Base-by-base conservation (phyloP, 1,140 invertebrate genomes). In the Listronotus bonariensis region DNA sequence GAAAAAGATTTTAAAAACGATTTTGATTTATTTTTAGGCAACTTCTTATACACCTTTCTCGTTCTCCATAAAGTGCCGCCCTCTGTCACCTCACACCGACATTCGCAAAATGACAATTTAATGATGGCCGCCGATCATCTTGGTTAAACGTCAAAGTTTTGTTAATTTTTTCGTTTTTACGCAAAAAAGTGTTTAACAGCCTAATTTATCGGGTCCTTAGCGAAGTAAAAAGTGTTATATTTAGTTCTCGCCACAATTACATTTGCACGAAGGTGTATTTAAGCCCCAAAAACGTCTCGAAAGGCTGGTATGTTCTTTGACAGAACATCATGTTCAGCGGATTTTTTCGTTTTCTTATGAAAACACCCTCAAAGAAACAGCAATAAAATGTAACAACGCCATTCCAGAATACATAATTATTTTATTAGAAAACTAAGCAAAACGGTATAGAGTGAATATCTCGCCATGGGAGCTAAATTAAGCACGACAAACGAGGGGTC, bases 391-490 rank as follows among this genome's bases (percentile, higher is more conserved):
- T 65, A 57, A 49, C 45, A 65, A 57, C 57, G 26, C 34, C 34
- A 55, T 41, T 57, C 51, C 20, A 20, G 9, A 65, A 36, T 36
- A 36, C 4, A 12, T 55, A 14, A 40, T 36, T 11, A 31, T 42
- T 6, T 36, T 58, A 14, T 6, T 58, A 31, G 34, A 48, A 58
- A 15, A 36, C 20, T 56, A 56, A 43, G 18, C 41, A 5, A 34
- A n/a, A 52, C 17, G 10, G 38, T 55, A 5, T 20, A 15, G 14
- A 42, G 40, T 15, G 10, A 14, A 20, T 46, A 32, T 52, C 41
- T 53, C 51, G 46, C 41, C 40, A 92, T 92, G 91, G 91, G 90
- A 82, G 90, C 89, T 79, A 92, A 92, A 82, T 85, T 90, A 75
- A 92, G 90, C 78, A 91, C 89, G 57, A 88, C 88, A 69, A 87